A percentile compares a stretch with the other conserved stretches of the same genome.
Conservation (phyloP, 2,888 invertebrate species). For the Lycia hirtaria region DNA sequence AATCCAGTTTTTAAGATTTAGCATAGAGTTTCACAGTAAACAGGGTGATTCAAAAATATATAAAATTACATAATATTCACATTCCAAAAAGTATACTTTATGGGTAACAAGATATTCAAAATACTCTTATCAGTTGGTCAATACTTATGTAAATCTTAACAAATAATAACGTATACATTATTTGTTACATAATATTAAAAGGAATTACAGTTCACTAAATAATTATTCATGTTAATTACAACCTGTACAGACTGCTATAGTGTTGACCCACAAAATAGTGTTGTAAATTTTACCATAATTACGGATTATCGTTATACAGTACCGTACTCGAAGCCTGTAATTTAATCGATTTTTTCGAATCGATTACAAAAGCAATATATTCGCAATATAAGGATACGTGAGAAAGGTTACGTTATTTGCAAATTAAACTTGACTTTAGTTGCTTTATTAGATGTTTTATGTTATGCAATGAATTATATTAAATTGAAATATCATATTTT, state of each 20-base stretch:
- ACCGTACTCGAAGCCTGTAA: slow-evolving; percentile 26
- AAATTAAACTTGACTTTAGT: slow-evolving; percentile 46
- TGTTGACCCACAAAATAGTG: slow-evolving; percentile 19
- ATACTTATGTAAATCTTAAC: no score
- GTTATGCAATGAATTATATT: slow-evolving; percentile 6
- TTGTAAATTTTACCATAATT: slow-evolving; percentile 19
- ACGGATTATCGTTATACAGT: slow-evolving; percentile 18
- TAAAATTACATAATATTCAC: no score
- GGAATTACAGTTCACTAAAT: background rate
- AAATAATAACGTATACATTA: background rate
- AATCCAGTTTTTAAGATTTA: no score
- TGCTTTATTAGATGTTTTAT: slow-evolving; percentile 10
- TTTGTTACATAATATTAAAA: background rate
- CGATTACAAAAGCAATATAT: slow-evolving; percentile 46
- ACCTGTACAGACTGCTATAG: background rate
- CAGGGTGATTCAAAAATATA: no score
- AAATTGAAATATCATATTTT: slow-evolving; percentile 5
- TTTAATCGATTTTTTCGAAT: slow-evolving; percentile 40
- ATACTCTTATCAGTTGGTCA: no score
- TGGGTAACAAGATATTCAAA: no score
- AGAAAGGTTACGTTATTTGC: slow-evolving; percentile 28
- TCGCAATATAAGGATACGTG: slow-evolving; percentile 34
- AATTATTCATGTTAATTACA: background rate
- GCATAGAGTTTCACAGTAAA: no score
- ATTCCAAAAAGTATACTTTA: no score